Evolutionary conservation across 2,888 invertebrate species (phyloP).

Genomic region (Cartodere bifasciata): DNA sequence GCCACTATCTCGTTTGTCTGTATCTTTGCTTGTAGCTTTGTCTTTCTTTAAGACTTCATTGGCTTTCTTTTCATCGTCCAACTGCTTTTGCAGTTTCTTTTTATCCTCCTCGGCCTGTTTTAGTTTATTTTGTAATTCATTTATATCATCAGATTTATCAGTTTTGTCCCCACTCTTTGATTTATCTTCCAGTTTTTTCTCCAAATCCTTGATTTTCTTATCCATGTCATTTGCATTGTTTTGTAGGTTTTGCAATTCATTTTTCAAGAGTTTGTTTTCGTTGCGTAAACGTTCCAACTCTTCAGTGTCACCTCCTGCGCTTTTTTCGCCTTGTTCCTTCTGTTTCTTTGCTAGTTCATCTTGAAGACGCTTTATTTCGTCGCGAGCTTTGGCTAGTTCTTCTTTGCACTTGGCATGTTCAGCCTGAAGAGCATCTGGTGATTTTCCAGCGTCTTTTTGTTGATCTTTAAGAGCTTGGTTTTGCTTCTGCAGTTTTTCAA

Average conservation of each 20-base stretch:
- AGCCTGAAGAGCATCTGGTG: slow-evolving; percentile 6
- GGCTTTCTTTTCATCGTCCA: slow-evolving; percentile 4
- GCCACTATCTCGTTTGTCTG: too few species aligned
- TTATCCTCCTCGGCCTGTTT: slow-evolving; percentile 13
- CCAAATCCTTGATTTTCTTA: slow-evolving; percentile 1
- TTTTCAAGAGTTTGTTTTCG: too few species aligned
- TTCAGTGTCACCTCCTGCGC: too few species aligned
- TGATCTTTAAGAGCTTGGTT: slow-evolving; percentile 7
- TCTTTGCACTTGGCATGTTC: slow-evolving; percentile 6
- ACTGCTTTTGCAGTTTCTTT: slow-evolving; percentile 11
- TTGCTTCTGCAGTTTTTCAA: slow-evolving; percentile 10
- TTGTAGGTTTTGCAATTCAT: not conserved
- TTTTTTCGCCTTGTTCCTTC: too few species aligned
- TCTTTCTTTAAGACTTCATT: too few species aligned
- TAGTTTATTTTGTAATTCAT: slow-evolving; percentile 9
- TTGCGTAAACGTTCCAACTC: too few species aligned
- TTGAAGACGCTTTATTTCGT: slow-evolving; percentile 12
- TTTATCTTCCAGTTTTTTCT: too few species aligned
- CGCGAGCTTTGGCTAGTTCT: slow-evolving; percentile 10
- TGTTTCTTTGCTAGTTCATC: slow-evolving; percentile 14
- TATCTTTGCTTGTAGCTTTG: too few species aligned
- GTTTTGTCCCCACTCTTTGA: too few species aligned
- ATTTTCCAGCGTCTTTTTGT: slow-evolving; percentile 5
- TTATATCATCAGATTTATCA: too few species aligned
- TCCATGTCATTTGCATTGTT: slow-evolving; percentile 1